Evolutionary conservation across 2,888 invertebrate genomes (phyloP), one percentile per base, ranked within the genome.

Genomic region (Himalopsyche kuldschensis): DNA sequence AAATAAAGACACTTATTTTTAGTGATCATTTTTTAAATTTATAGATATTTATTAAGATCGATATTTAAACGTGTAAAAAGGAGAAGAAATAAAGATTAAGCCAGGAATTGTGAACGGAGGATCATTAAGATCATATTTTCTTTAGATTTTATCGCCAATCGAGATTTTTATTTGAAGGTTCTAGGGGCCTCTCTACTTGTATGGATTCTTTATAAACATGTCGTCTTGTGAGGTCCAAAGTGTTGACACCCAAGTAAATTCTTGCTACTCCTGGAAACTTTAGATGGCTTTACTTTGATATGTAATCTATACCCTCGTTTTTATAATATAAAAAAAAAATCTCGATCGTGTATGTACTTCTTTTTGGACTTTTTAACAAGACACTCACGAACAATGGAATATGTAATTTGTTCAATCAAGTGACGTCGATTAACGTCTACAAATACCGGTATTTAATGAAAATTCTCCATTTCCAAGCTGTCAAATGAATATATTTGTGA

Each of bases 261-360:
- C 80, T 77, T 55, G 75, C 78, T n/a, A 83, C 78, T 81, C 81
- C 81, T 83, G 83, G 83, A 83, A 83, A 83, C 81, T 81, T 81
- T 81, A 83, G 78, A 83, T 77, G 81, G 78, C 81, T 24, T 35
- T 32, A 30, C 78, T 79, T 30, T 69, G 80, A 83, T 69, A 77
- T 83, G 83, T 83, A 83, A 83, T 78, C 80, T 81, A 83, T 75
- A 81, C 81, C 55, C 17, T 76, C 10, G 80, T 76, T 69, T 69
- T 69, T 69, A 69, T 69, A 69, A 69, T 30, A 41, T 3, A 15
- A 11, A 79, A 79, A 83, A 83, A 81, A 83, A 83, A 83, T 83
- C 83, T 32, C 48, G 83, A 80, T 83, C 55, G 24, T 32, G 76
- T 79, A 46, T 24, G 75, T 69, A 80, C 80, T 41, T 31, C 30